Percentiles rank a stretch among this genome's conserved stretches.
phyloP scores from a whole-genome alignment of 37 sponge, comb jelly and placozoan genomes.

The Corticium candelabrum region DNA sequence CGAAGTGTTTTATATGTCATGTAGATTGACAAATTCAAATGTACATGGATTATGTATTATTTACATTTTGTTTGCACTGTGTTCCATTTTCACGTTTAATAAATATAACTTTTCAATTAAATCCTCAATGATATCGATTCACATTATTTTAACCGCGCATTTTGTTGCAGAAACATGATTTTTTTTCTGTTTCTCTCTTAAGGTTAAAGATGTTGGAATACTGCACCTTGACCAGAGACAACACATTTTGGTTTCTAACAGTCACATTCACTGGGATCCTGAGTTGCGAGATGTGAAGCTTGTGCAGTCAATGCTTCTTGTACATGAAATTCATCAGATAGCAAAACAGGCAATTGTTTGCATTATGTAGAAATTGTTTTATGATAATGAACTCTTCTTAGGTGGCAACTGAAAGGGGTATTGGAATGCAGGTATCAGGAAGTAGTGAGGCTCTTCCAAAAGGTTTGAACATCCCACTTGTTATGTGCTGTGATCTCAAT shows the following conservation, averaged over 20 bases:
- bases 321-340: slow-evolving; percentile 27
- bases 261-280: slow-evolving; percentile 99
- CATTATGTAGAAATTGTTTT: no score
- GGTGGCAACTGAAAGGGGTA: slow-evolving; percentile 47
- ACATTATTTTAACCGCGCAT: no score
- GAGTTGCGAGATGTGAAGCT: slow-evolving; percentile 92
- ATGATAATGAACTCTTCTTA: not conserved
- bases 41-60: no score
- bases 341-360: slow-evolving; percentile 12
- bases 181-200: no score
- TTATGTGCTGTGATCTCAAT: slow-evolving; percentile 88
- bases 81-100: no score
- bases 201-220: not conserved
- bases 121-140: no score
- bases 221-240: not conserved
- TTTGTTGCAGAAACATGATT: no score
- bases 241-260: slow-evolving; percentile 73
- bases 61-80: no score
- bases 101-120: no score
- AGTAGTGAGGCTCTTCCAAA: no score
- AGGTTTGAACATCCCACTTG: slow-evolving; percentile 53
- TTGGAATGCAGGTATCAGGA: slow-evolving; percentile 27
- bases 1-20: no score
- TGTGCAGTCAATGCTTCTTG: slow-evolving; percentile 63
- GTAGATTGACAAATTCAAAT: no score